A percentile compares a stretch with the other conserved stretches of the same genome.
Evolutionary conservation across 1,140 invertebrate species (phyloP).

Genomic region (Chelonus insularis): DNA sequence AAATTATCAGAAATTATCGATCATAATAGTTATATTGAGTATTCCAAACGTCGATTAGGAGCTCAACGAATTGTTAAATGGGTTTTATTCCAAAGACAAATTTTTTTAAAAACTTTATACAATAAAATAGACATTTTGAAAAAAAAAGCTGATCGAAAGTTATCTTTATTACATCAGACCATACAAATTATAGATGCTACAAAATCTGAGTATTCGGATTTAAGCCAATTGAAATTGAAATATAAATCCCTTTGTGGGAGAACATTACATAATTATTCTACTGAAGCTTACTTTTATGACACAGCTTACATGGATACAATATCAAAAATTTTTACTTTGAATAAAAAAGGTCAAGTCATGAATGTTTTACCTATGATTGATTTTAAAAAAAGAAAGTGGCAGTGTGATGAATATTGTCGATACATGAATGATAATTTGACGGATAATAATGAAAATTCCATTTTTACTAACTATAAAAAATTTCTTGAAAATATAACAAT

Average conservation of each 20-base stretch:
- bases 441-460: too few species aligned
- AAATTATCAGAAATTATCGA: neutral
- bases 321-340: neutral
- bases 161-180: neutral
- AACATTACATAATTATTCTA: neutral
- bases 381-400: neutral
- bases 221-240: neutral
- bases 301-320: neutral
- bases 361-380: neutral
- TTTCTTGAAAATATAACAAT: too few species aligned
- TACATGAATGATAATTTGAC: neutral
- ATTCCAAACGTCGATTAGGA: slow-evolving; percentile 1
- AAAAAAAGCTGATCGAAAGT: neutral
- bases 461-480: too few species aligned
- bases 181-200: neutral
- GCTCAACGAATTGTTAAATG: slow-evolving; percentile 14
- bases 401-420: neutral
- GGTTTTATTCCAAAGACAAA: neutral
- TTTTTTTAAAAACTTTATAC: neutral
- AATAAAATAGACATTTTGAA: neutral
- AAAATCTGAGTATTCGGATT: too few species aligned
- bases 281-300: slow-evolving; percentile 10
- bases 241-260: neutral
- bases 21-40: neutral
- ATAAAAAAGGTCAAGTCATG: neutral